Conservation (phyloP, 1,140 invertebrate species). For the Drosophila subobscura region DNA sequence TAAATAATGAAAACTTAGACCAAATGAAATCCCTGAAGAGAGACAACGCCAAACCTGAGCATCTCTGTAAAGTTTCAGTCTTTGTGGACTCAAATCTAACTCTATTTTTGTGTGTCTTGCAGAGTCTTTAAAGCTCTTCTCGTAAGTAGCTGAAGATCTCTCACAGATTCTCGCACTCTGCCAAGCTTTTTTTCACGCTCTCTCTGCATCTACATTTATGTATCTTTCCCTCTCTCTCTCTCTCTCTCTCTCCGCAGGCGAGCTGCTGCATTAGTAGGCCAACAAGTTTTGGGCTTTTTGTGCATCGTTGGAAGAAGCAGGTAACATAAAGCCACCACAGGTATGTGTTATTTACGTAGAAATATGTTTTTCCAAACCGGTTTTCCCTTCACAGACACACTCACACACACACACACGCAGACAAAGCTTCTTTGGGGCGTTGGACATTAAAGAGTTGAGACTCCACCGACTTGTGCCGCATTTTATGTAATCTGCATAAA, state of each 20-base stretch:
- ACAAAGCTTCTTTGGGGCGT: conserved; percentile 53
- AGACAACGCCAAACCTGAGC: no score
- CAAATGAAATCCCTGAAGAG: no score
- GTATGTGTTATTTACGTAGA: conserved; percentile 58
- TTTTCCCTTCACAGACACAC: conserved; percentile 38
- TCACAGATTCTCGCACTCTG: no score
- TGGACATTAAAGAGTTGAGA: conserved; percentile 44
- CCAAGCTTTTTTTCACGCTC: no score
- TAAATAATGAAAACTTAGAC: no score
- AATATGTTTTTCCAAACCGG: conserved; percentile 66
- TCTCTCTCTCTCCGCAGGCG: conserved; percentile 20
- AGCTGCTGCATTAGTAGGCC: conserved; percentile 74
- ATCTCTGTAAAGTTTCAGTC: no score
- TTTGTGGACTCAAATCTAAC: no score
- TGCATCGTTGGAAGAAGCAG: conserved; percentile 51
- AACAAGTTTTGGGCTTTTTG: conserved; percentile 62
- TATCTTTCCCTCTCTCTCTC: not conserved
- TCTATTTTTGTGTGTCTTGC: no score
- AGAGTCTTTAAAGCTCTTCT: no score
- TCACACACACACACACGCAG: not conserved
- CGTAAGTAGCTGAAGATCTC: no score
- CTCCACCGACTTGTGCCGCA: conserved; percentile 19
- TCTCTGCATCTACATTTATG: not conserved
- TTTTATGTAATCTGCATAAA: conserved; percentile 59
- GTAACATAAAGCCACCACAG: conserved; percentile 57